These are phyloP conservation scores for Helicoverpa assulta DNA, from an alignment of 2,888 invertebrate genomes.

Conservation along the genomic window DNA sequence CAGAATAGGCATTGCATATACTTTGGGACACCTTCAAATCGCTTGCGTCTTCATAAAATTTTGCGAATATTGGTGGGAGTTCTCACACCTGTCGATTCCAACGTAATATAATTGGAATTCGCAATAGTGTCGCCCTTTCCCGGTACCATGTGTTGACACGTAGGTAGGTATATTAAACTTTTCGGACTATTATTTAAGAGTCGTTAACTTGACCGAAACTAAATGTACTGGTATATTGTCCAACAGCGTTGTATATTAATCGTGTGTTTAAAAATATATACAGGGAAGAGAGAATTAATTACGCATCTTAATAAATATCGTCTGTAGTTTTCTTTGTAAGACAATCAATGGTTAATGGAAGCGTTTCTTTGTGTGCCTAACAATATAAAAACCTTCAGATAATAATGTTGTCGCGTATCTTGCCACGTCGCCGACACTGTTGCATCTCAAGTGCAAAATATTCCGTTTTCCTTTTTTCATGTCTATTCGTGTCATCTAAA, in stretches of 20 bases:
- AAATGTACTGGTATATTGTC: no score
- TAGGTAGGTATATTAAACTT: no score
- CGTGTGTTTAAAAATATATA: no score
- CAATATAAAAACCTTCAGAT: not conserved
- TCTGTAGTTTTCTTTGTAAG: not conserved
- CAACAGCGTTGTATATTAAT: no score
- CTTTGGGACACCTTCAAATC: not conserved
- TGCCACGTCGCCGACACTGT: not conserved
- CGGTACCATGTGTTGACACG: no score
- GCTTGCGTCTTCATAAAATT: not conserved
- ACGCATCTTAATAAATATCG: no score
- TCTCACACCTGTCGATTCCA: constrained; percentile 3
- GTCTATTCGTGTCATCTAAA: no score
- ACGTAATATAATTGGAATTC: not conserved
- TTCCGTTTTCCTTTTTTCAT: not conserved
- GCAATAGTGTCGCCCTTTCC: not conserved
- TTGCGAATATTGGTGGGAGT: not conserved
- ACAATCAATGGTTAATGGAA: not conserved
- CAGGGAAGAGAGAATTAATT: no score
- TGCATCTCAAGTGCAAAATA: not conserved
- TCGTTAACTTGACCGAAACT: no score
- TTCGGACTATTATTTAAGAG: no score
- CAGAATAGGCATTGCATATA: no score
- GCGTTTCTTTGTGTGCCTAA: not conserved
- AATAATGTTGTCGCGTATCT: not conserved